Conservation (phyloP, 2,113 vertebrate species). For the Dicentrarchus labrax region DNA sequence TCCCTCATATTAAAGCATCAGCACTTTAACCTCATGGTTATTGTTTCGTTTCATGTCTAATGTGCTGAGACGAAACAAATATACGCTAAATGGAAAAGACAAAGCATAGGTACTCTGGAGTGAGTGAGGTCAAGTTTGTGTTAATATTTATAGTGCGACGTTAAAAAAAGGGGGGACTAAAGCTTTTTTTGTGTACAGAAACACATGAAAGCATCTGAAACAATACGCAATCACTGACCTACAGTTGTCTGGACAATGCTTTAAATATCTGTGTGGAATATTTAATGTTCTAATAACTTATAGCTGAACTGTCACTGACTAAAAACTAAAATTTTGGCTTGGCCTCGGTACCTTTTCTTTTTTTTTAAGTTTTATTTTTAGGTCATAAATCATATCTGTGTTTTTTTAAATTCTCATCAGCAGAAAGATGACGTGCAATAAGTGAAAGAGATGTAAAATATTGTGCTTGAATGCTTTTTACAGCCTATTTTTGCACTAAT, state of each 20-base stretch:
- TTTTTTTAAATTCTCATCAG: not conserved
- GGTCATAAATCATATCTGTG: not conserved
- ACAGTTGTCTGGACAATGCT: conserved; percentile 15
- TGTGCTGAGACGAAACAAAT: not conserved
- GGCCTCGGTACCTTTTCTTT: not conserved
- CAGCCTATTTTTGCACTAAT: conserved; percentile 58
- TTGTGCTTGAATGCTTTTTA: conserved; percentile 39
- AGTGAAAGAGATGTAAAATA: conserved; percentile 6
- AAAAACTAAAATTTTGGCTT: not conserved
- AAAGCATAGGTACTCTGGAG: not conserved
- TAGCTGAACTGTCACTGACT: not conserved
- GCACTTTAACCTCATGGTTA: not conserved
- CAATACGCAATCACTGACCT: not conserved
- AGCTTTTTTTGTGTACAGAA: not conserved
- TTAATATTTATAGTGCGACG: not conserved
- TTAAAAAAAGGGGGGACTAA: not conserved
- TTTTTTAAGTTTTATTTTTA: not conserved
- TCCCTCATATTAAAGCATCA: not conserved
- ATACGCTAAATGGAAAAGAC: not conserved
- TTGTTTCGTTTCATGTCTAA: not conserved
- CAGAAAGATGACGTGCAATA: conserved; percentile 63
- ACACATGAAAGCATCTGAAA: not conserved
- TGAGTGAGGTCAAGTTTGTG: not conserved
- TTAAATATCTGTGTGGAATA: conserved; percentile 6
- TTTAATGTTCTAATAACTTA: not conserved